Conservation (phyloP, 2,797 vertebrate species). For the Pangasius djambal region DNA sequence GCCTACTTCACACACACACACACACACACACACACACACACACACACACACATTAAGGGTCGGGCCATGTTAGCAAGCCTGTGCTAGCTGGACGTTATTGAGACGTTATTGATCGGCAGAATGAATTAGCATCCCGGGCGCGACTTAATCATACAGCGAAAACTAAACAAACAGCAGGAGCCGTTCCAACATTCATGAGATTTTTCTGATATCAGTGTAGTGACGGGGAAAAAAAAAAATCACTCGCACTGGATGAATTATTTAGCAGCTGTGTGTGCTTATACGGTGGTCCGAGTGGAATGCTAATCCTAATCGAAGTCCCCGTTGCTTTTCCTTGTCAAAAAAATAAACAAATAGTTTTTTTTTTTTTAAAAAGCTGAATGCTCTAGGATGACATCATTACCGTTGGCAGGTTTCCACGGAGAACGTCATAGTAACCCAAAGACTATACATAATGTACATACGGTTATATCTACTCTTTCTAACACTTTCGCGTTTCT, state of each 20-base stretch:
- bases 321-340: neutral
- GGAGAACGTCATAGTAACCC: neutral
- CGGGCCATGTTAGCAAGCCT: neutral
- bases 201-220: slow-evolving; percentile 5
- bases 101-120: slow-evolving; percentile 49
- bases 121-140: slow-evolving; percentile 46
- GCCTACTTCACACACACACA: neutral
- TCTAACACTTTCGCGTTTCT: neutral
- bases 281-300: neutral
- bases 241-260: slow-evolving; percentile 14
- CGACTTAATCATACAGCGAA: slow-evolving; percentile 48
- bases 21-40: neutral
- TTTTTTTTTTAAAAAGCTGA: neutral
- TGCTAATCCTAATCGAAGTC: neutral
- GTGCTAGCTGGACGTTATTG: slow-evolving; percentile 26
- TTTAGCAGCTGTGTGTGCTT: neutral
- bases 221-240: neutral
- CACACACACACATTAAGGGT: neutral
- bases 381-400: neutral
- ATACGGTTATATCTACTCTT: too few species aligned
- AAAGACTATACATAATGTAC: neutral
- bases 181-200: slow-evolving; percentile 25
- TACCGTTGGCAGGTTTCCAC: neutral
- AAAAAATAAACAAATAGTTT: neutral
- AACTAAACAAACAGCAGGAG: slow-evolving; percentile 34